A percentile compares a stretch with the other conserved stretches of the same genome.
phyloP scores from a whole-genome alignment of 53 echinoderm and acorn worm species.

The Astropecten irregularis region DNA sequence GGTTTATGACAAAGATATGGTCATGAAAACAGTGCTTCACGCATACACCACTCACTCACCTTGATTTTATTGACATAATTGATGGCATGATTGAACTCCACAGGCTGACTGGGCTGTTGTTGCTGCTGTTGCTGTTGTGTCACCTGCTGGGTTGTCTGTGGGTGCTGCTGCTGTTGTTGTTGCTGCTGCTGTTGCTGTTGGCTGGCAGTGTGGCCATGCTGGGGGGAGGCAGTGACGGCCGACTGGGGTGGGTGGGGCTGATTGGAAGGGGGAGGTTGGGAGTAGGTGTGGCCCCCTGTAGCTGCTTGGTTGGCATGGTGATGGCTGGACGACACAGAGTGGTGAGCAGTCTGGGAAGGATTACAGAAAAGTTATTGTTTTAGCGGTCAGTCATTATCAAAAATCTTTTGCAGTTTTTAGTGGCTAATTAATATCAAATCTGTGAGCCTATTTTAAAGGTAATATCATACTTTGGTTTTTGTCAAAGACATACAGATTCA shows the following conservation, averaged over 20 bases:
- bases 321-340: constrained; percentile 62
- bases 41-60: too few relatives aligned
- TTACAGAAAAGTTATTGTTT: too few relatives aligned
- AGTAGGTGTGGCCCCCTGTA: constrained; percentile 90
- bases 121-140: constrained; percentile 37
- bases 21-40: too few relatives aligned
- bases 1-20: too few relatives aligned
- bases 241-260: constrained; percentile 63
- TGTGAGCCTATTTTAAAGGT: too few relatives aligned
- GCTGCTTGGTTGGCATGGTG: constrained; percentile 74
- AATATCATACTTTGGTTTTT: too few relatives aligned
- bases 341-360: constrained; percentile 52
- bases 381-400: neutral
- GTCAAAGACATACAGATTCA: too few relatives aligned
- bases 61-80: constrained; percentile 99
- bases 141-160: neutral
- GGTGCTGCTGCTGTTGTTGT: constrained; percentile 23
- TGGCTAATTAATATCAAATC: too few relatives aligned
- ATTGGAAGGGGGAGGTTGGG: constrained; percentile 78
- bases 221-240: constrained; percentile 53
- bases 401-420: too few relatives aligned
- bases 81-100: constrained; percentile 99
- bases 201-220: constrained; percentile 62
- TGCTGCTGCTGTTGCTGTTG: constrained; percentile 37
- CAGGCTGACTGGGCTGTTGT: constrained; percentile 86